A percentile compares a stretch with the other conserved stretches of the same genome.
phyloP scores from a whole-genome alignment of 2,797 vertebrate species.

The Glossophaga mutica region DNA sequence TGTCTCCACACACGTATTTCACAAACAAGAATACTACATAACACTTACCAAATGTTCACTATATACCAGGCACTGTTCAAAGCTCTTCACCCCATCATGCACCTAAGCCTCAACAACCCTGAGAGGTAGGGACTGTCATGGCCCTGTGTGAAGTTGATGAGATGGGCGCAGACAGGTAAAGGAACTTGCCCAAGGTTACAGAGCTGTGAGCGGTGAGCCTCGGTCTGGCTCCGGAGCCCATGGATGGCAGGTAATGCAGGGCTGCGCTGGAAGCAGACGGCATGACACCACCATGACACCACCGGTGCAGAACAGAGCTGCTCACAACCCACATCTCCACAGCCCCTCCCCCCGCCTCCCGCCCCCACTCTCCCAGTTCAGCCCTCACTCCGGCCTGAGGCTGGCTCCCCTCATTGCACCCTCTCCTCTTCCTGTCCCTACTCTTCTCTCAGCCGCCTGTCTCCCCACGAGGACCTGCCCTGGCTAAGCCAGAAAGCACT shows the following conservation, averaged over 20 bases:
- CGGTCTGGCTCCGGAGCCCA: neutral
- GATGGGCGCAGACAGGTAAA: neutral
- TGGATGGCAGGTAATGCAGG: accelerated
- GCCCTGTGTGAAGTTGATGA: neutral
- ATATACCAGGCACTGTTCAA: too few relatives aligned
- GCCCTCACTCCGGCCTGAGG: neutral
- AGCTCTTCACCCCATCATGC: neutral
- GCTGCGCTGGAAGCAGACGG: neutral
- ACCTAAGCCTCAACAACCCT: neutral
- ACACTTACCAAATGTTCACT: neutral
- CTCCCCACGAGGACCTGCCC: neutral
- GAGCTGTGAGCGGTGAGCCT: neutral
- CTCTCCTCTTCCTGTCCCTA: neutral
- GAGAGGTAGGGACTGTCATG: neutral
- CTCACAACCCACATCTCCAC: accelerated
- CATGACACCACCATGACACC: accelerated
- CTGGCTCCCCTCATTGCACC: neutral
- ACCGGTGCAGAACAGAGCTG: accelerated
- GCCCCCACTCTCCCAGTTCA: neutral
- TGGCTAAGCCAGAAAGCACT: neutral
- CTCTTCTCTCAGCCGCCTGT: neutral
- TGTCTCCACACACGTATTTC: neutral
- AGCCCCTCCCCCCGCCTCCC: too few relatives aligned
- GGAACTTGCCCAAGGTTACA: neutral
- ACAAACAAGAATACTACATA: neutral